Percentiles rank a stretch among this genome's conserved stretches.
Evolutionary conservation across 2,888 invertebrate genomes (phyloP).

Genomic region (Notocelia uddmanniana): DNA sequence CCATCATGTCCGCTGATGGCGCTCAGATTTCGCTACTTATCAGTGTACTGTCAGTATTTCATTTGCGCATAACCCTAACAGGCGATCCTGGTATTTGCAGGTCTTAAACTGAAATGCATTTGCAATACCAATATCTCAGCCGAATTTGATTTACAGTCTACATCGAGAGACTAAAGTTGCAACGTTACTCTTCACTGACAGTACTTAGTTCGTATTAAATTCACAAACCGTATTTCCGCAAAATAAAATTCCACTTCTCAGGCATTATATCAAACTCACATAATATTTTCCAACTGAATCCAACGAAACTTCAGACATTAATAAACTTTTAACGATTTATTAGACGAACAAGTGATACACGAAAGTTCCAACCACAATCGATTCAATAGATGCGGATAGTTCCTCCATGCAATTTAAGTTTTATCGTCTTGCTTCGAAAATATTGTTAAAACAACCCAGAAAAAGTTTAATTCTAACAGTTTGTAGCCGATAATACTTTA

Average conservation of each 20-base stretch:
- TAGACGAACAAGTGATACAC: slow-evolving; percentile 58
- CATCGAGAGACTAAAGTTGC: slow-evolving; percentile 11
- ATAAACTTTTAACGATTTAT: slow-evolving; percentile 72
- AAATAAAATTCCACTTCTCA: slow-evolving; percentile 39
- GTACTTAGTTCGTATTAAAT: slow-evolving; percentile 30
- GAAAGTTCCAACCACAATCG: slow-evolving; percentile 52
- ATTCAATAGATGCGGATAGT: slow-evolving; percentile 53
- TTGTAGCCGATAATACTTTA: slow-evolving; percentile 17
- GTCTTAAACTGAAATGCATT: neutral
- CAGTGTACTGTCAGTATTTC: too few species aligned
- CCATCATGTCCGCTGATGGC: too few species aligned
- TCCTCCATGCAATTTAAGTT: slow-evolving; percentile 61
- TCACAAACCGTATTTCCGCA: slow-evolving; percentile 34
- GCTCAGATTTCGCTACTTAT: too few species aligned
- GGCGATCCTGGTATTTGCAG: too few species aligned
- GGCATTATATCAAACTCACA: slow-evolving; percentile 40
- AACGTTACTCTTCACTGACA: slow-evolving; percentile 28
- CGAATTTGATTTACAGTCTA: slow-evolving; percentile 19
- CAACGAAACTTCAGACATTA: slow-evolving; percentile 45
- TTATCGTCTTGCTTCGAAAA: slow-evolving; percentile 49
- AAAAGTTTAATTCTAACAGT: slow-evolving; percentile 18
- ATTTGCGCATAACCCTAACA: too few species aligned
- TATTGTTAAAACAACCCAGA: slow-evolving; percentile 27
- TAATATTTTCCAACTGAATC: slow-evolving; percentile 43
- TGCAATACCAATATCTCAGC: neutral